A percentile compares a stretch with the other conserved stretches of the same genome.
These are phyloP conservation scores for Lates calcarifer DNA, from an alignment of 2,113 vertebrate species.

Conservation along the genomic window DNA sequence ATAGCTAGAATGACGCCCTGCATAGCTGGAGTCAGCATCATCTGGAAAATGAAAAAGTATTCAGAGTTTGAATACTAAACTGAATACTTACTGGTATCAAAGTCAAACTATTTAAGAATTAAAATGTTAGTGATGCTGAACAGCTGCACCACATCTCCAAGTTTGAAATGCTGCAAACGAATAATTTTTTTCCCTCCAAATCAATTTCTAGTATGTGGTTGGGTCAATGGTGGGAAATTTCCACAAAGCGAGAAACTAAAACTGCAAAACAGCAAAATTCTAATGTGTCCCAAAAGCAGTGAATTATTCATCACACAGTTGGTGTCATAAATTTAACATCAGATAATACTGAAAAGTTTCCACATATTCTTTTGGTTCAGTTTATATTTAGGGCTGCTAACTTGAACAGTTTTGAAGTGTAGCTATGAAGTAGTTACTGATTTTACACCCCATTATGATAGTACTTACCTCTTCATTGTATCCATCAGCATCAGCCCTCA, in stretches of 20 bases:
- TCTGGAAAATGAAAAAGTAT: conserved; percentile 81
- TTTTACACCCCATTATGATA: neutral
- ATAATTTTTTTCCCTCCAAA: no score
- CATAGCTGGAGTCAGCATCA: conserved; percentile 99
- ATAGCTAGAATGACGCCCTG: conserved; percentile 98
- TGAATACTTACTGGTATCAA: no score
- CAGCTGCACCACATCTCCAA: no score
- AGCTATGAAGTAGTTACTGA: neutral
- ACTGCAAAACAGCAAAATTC: neutral
- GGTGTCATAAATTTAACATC: neutral
- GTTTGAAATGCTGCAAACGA: no score
- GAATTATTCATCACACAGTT: neutral
- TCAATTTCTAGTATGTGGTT: neutral
- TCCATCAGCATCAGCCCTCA: conserved; percentile 93
- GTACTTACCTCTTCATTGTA: conserved; percentile 96
- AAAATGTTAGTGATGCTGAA: no score
- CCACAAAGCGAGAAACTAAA: neutral
- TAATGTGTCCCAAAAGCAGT: neutral
- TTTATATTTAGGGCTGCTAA: neutral
- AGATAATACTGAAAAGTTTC: neutral
- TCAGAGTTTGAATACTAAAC: no score
- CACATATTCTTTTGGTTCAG: neutral
- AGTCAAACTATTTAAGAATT: no score
- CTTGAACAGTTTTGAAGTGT: neutral
- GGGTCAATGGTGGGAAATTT: neutral